These are phyloP conservation scores for sheep (Ovis aries) DNA, from an alignment of 2,113 vertebrate genomes.

Conservation along the genomic window ARS-UI_Ramb_v3.0 NC_056061.1:14082501-14083000, in stretches of 20 bases:
- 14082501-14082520: neutral
- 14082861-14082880: neutral
- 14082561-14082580: conserved; percentile 19
- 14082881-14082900: neutral
- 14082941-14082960: neutral
- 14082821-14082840: conserved; percentile 18
- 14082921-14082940: neutral
- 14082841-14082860: neutral
- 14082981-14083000: too few species aligned
- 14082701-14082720: conserved; percentile 10
- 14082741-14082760: conserved; percentile 39
- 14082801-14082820: neutral
- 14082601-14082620: neutral
- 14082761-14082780: neutral
- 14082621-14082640: neutral
- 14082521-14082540: neutral
- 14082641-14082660: neutral
- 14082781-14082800: neutral
- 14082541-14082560: neutral
- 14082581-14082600: neutral
- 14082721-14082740: conserved; percentile 16
- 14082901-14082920: neutral
- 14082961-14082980: neutral
- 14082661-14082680: neutral
- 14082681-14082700: neutral